Evolutionary conservation across 37 sponge, comb jelly and placozoan species (phyloP), one percentile per base, ranked within the genome.

Genomic region (Cliona cf. orientalis): DNA sequence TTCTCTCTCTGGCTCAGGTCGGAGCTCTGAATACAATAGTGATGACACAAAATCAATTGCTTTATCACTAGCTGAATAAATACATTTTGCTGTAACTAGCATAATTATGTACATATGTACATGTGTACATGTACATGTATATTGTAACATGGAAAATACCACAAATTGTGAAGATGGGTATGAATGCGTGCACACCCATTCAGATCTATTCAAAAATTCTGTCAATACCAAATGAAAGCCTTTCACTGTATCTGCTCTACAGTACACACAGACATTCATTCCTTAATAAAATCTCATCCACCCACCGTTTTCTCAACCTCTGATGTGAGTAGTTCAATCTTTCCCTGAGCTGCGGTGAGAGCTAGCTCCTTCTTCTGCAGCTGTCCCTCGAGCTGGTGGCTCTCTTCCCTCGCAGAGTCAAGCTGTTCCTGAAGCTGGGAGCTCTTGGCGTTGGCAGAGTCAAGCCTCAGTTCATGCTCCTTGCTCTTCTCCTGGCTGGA

Each of bases 231-330:
- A n/a, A n/a, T n/a, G n/a, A n/a, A n/a, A n/a, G n/a, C n/a, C n/a
- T n/a, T n/a, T n/a, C n/a, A n/a, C n/a, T n/a, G n/a, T n/a, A n/a
- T n/a, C n/a, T n/a, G n/a, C n/a, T n/a, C n/a, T n/a, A n/a, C n/a
- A n/a, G n/a, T n/a, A n/a, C n/a, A n/a, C n/a, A n/a, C n/a, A n/a
- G n/a, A n/a, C n/a, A n/a, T n/a, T n/a, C n/a, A n/a, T n/a, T n/a
- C n/a, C n/a, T n/a, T n/a, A n/a, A n/a, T n/a, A n/a, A n/a, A n/a
- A n/a, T n/a, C n/a, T n/a, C n/a, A n/a, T n/a, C n/a, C n/a, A n/a
- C n/a, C n/a, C 29, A 84, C 91, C 73, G 84, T 90, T 32, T 44
- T 43, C 39, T 60, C 33, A 7, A 80, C 56, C 34, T 84, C 86
- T 2, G 66, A 35, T 42, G 91, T 42, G 14, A 84, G 53, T 42